Percentiles rank a stretch among this genome's conserved stretches.
These are phyloP conservation scores for Lasioglossum malachurum DNA, from an alignment of 2,888 invertebrate genomes.

Conservation along the genomic window DNA sequence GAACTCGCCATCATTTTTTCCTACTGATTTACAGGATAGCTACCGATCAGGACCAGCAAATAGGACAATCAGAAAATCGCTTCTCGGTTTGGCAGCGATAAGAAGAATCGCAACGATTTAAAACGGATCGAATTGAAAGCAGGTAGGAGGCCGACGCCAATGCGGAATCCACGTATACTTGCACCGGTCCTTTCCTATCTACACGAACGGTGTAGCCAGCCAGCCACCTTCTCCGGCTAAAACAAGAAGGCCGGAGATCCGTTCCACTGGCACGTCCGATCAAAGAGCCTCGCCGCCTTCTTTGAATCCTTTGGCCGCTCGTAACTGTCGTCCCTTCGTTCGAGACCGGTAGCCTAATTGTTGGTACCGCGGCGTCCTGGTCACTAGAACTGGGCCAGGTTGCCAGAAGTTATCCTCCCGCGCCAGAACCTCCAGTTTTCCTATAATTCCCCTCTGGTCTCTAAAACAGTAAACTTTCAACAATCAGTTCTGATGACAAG, in stretches of 20 bases:
- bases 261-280: conserved; percentile 66
- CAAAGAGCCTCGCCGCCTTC: conserved; percentile 68
- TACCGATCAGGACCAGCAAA: background rate
- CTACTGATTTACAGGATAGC: background rate
- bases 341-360: conserved; percentile 68
- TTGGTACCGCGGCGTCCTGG: conserved; percentile 42
- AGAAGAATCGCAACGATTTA: background rate
- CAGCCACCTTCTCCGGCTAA: conserved; percentile 38
- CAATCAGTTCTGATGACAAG: too few species aligned
- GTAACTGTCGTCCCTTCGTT: conserved; percentile 65
- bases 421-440: background rate
- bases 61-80: background rate
- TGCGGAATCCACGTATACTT: conserved; percentile 42
- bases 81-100: background rate
- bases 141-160: conserved; percentile 47
- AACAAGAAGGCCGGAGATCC: conserved; percentile 57
- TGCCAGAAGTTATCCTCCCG: conserved; percentile 27
- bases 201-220: conserved; percentile 44
- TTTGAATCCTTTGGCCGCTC: conserved; percentile 68
- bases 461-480: background rate
- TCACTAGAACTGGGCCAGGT: conserved; percentile 38
- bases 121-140: conserved; percentile 1
- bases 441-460: background rate
- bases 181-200: conserved; percentile 57
- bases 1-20: background rate